Conservation (phyloP, 1,140 invertebrate genomes). For the Papilio polytes region DNA sequence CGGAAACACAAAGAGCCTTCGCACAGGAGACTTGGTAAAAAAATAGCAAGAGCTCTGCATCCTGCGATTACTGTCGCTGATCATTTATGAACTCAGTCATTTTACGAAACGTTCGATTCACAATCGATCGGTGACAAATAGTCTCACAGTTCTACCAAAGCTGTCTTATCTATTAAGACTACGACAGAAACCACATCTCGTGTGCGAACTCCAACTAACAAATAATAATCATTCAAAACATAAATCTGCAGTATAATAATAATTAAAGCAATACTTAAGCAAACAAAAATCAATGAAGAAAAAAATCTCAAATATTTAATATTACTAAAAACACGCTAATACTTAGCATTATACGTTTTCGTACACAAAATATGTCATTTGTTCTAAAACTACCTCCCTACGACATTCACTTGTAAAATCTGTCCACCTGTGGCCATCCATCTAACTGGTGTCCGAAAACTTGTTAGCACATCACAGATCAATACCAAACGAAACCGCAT, state of each 20-base stretch:
- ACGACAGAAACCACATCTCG: constrained; percentile 48
- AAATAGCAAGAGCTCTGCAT: neutral
- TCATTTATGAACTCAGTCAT: neutral
- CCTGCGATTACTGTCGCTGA: too few relatives aligned
- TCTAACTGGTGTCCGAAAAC: constrained; percentile 47
- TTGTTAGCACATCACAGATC: constrained; percentile 79
- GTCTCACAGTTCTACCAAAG: neutral
- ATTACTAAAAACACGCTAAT: constrained; percentile 61
- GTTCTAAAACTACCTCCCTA: constrained; percentile 55
- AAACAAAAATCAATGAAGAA: constrained; percentile 58
- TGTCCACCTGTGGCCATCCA: constrained; percentile 36
- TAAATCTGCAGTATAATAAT: constrained; percentile 71
- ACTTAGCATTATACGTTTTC: constrained; percentile 58
- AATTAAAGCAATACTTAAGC: constrained; percentile 76
- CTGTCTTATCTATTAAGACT: neutral
- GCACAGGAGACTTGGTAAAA: neutral
- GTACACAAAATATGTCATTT: constrained; percentile 82
- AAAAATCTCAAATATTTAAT: constrained; percentile 71
- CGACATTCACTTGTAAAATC: constrained; percentile 18
- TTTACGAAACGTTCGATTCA: neutral
- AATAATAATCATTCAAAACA: constrained; percentile 68
- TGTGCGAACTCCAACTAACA: constrained; percentile 50
- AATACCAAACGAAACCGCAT: constrained; percentile 63
- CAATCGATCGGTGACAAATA: neutral
- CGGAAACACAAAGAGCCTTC: constrained; percentile 49